phyloP scores from a whole-genome alignment of 2,797 vertebrate species.

The Pampus argenteus region DNA sequence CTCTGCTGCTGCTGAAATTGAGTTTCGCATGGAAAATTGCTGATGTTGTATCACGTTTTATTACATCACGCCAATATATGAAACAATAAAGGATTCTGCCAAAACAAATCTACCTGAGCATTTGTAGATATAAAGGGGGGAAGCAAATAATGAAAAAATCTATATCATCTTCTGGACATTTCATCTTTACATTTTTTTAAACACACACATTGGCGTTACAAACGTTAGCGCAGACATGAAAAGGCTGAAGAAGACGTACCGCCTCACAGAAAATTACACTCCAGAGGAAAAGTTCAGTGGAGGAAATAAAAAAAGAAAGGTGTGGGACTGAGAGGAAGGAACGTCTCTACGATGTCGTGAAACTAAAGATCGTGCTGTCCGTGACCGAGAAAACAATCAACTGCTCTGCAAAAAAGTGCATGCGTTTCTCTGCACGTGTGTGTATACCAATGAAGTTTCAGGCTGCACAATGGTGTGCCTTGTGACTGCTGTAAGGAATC shows the following conservation, averaged over 20 bases:
- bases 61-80: slow-evolving; percentile 28
- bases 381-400: slow-evolving; percentile 25
- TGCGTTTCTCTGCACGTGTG: neutral
- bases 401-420: neutral
- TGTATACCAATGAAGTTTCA: neutral
- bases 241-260: neutral
- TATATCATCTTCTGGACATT: slow-evolving; percentile 30
- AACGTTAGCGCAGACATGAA: slow-evolving; percentile 25
- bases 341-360: slow-evolving; percentile 45
- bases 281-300: slow-evolving; percentile 29
- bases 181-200: slow-evolving; percentile 16
- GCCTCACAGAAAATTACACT: slow-evolving; percentile 46
- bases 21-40: slow-evolving; percentile 46
- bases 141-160: slow-evolving; percentile 48
- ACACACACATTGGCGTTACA: neutral
- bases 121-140: slow-evolving; percentile 34
- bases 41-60: slow-evolving; percentile 38
- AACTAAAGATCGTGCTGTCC: slow-evolving; percentile 40
- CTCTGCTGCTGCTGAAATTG: slow-evolving; percentile 45
- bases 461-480: neutral
- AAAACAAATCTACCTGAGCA: slow-evolving; percentile 25
- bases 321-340: slow-evolving; percentile 30
- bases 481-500: slow-evolving; percentile 19
- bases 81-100: slow-evolving; percentile 25
- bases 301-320: slow-evolving; percentile 53